These are phyloP conservation scores for Noctua janthina DNA, from an alignment of 2,888 invertebrate species.

Conservation along the genomic window DNA sequence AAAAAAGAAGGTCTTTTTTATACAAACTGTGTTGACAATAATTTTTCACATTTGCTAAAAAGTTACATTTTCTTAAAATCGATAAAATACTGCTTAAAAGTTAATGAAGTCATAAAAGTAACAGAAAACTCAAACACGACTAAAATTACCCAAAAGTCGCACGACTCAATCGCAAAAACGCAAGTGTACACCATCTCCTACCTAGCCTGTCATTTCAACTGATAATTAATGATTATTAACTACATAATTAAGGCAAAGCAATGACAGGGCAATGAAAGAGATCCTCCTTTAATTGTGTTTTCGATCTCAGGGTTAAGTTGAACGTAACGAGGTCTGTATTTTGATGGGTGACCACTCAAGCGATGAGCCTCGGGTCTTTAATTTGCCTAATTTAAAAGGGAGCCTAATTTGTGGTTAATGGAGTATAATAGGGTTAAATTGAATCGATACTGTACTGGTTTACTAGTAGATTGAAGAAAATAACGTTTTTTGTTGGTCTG, in stretches of 20 bases:
- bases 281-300: slow-evolving; percentile 50
- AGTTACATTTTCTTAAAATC: not conserved
- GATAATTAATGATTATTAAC: slow-evolving; percentile 63
- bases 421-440: slow-evolving; percentile 28
- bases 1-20: too few species aligned
- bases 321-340: slow-evolving; percentile 43
- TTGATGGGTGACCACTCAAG: slow-evolving; percentile 56
- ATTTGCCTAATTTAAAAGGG: slow-evolving; percentile 43
- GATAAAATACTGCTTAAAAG: not conserved
- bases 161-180: slow-evolving; percentile 23
- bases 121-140: not conserved
- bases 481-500: not conserved
- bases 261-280: slow-evolving; percentile 46
- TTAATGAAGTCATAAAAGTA: not conserved
- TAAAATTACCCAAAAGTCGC: not conserved
- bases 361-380: slow-evolving; percentile 42
- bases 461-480: not conserved
- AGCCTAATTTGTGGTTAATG: slow-evolving; percentile 31
- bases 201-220: slow-evolving; percentile 46
- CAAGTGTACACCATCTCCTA: slow-evolving; percentile 7
- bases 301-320: slow-evolving; percentile 51
- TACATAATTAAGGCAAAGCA: slow-evolving; percentile 49
- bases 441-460: not conserved
- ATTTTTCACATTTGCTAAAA: not conserved
- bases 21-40: too few species aligned